These are phyloP conservation scores for Clavelina lepadiformis DNA, from an alignment of 23 tunicate species.

Conservation along the genomic window DNA sequence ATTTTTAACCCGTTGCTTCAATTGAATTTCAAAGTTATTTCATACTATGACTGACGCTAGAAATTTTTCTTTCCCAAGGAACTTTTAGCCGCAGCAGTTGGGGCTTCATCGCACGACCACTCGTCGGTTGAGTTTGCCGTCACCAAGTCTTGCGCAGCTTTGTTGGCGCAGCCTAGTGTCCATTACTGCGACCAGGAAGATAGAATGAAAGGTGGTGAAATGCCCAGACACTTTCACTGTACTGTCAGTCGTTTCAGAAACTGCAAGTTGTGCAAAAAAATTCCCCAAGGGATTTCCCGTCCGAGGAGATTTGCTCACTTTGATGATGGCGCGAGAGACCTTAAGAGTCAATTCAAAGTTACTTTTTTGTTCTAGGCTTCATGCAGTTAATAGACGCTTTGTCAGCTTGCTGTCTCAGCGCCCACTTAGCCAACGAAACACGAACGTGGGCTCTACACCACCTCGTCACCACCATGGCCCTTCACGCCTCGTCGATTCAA, in stretches of 20 bases:
- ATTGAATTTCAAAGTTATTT: not conserved
- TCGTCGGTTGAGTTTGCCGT: conserved; percentile 34
- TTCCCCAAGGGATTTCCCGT: no score
- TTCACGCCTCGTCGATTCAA: conserved; percentile 8
- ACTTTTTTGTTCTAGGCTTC: conserved; percentile 38
- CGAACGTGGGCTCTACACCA: conserved; percentile 70
- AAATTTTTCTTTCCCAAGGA: conserved; percentile 22
- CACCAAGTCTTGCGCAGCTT: conserved; percentile 52
- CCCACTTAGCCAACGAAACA: conserved; percentile 19
- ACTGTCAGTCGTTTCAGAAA: no score
- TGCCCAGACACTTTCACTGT: no score
- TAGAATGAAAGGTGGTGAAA: no score
- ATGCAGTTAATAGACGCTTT: conserved; percentile 60
- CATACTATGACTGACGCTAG: not conserved
- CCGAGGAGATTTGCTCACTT: no score
- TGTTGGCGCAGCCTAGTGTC: conserved; percentile 24
- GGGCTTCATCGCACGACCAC: conserved; percentile 13
- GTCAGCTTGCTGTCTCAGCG: conserved; percentile 73
- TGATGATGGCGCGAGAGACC: no score
- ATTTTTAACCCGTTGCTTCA: not conserved
- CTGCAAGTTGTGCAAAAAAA: no score
- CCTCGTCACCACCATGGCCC: conserved; percentile 41
- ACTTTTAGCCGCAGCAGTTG: conserved; percentile 47
- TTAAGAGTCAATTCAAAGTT: no score
- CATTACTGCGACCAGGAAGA: no score